Evolutionary conservation across 2,888 invertebrate genomes (phyloP).

Genomic region (Lathronympha strigana): DNA sequence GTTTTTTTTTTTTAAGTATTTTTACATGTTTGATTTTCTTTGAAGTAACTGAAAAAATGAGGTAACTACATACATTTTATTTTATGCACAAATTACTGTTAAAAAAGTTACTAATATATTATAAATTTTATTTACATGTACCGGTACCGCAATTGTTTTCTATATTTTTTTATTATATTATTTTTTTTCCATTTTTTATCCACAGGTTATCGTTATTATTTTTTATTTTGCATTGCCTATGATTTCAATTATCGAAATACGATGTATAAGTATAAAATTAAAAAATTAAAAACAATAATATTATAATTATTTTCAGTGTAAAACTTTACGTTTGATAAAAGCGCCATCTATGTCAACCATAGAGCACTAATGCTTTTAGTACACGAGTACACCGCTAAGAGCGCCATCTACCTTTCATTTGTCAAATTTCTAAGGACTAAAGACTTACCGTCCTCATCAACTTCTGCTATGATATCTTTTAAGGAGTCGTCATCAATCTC

Average conservation of each 20-base stretch:
- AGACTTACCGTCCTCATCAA: conserved; percentile 90
- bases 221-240: too few species aligned
- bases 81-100: too few species aligned
- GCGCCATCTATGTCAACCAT: conserved; percentile 24
- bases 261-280: not conserved
- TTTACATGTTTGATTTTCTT: too few species aligned
- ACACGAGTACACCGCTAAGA: not conserved
- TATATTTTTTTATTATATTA: too few species aligned
- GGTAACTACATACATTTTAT: too few species aligned
- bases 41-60: too few species aligned
- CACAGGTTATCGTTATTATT: too few species aligned
- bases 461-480: conserved; percentile 92
- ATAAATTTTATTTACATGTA: too few species aligned
- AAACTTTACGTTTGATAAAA: not conserved
- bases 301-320: not conserved
- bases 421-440: conserved; percentile 26
- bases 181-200: too few species aligned
- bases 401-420: conserved; percentile 44
- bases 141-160: too few species aligned
- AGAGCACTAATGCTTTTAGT: not conserved
- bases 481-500: conserved; percentile 91
- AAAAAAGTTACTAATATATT: too few species aligned
- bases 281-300: not conserved
- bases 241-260: too few species aligned
- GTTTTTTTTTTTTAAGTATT: not conserved